phyloP scores from a whole-genome alignment of 2,888 invertebrate species.

The Sipha maydis region DNA sequence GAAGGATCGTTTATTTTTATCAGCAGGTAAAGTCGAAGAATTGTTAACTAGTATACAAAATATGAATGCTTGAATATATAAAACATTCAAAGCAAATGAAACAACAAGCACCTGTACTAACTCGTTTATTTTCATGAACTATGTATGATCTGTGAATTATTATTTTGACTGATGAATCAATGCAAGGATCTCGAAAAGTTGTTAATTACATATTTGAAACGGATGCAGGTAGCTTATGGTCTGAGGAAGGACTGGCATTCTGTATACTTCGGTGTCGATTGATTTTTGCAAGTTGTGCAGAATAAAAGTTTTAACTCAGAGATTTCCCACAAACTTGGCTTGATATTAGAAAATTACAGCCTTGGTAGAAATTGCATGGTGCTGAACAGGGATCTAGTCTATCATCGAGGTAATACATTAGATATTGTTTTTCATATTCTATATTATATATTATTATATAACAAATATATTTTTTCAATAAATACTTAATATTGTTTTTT shows the following conservation, averaged over 20 bases:
- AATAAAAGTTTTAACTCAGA: conserved; percentile 88
- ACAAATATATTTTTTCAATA: background rate
- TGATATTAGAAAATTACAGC: conserved; percentile 81
- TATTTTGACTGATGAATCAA: conserved; percentile 86
- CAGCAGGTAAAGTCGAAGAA: conserved; percentile 88
- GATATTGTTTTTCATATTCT: background rate
- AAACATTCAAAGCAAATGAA: conserved; percentile 84
- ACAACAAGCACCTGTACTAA: conserved; percentile 74
- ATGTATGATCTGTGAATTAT: conserved; percentile 79
- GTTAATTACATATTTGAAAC: conserved; percentile 80
- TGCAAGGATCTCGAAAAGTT: conserved; percentile 84
- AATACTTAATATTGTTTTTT: background rate
- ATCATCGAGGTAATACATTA: conserved; percentile 71
- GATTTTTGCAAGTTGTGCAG: conserved; percentile 81
- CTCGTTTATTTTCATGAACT: conserved; percentile 87
- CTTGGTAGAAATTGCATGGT: conserved; percentile 90
- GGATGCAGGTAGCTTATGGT: conserved; percentile 91
- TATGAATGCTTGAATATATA: conserved; percentile 94
- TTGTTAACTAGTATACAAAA: conserved; percentile 86
- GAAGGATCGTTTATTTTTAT: conserved; percentile 83
- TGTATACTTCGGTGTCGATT: conserved; percentile 92
- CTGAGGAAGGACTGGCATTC: conserved; percentile 88
- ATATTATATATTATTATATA: conserved; percentile 9
- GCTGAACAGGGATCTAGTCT: conserved; percentile 89
- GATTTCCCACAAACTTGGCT: conserved; percentile 96